Evolutionary conservation across 2,797 vertebrate species (phyloP), one percentile per base, ranked within the genome.

Genomic region (Todus mexicanus): DNA sequence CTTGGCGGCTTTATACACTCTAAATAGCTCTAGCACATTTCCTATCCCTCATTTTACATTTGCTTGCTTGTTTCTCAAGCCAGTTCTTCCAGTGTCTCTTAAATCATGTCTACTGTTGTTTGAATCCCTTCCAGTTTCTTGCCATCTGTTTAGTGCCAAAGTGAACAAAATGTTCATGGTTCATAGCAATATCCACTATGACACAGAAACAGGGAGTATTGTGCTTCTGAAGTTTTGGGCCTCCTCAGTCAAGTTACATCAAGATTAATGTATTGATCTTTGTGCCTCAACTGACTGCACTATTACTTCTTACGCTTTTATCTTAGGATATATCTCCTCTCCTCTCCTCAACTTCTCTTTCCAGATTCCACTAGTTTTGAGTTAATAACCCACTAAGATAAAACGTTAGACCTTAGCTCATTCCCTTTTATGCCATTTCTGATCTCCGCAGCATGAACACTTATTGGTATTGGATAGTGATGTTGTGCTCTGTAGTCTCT

Each of bases 101-200:
- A 79, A 93, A 81, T 73, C 48, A 68, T 57, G 25, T 77, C 82
- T 87, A 18, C 65, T n/a, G 38, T 35, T 90, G n/a, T 89, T 84
- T 82, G 65, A 95, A 83, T 23, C 42, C 11, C 50, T 93, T 93
- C 78, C 87, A 92, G 72, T 57, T 92, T 68, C 61, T 92, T 77
- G 57, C 79, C 75, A 85, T 89, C 65, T 80, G 48, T 54, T 69
- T 57, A 77, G 19, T 65, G 79, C 71, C 61, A 70, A 89, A 87
- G 20, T 12, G 65, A 91, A 80, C 38, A 33, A 89, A 93, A 89
- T 80, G 47, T 61, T 80, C 57, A 29, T 57, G 35, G 79, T 33
- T 87, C 72, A 57, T 25, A 70, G 72, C 22, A n/a, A 64, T 57
- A 68, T 53, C 35, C 54, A 27, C 53, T 26, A 15, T 59, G 71